Evolutionary conservation across 2,113 vertebrate genomes (phyloP), one percentile per base, ranked within the genome.

Genomic region (Gadus chalcogrammus): DNA sequence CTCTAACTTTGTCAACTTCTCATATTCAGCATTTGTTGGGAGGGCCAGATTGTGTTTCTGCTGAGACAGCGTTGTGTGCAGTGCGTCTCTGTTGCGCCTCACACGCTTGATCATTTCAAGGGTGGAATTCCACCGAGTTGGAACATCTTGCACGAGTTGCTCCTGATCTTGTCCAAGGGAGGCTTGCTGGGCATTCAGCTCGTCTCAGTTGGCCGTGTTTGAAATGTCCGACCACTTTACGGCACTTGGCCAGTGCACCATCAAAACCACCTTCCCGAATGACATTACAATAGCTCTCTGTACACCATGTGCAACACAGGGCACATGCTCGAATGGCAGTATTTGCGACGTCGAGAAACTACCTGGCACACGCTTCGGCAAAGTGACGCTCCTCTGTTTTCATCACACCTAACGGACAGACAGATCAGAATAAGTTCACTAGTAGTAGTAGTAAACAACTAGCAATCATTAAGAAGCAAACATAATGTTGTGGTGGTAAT

Each of bases 321-420:
- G 53, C 64, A 73, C 13, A 18, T 73, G 71, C 35, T 73, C 64
- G 18, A 66, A 73, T 35, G 59, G 55, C n/a, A 73, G 65, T 18
- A 5, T 5, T 5, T 20, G 35, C 42, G 9, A 71, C 31, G 15
- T 61, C 17, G 16, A 48, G 18, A 27, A 62, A 62, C 69, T 62
- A 20, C 15, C 42, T 27, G 12, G 61, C 52, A 24, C 61, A 63
- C 28, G 61, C 61, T 24, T 63, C 61, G 20, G 61, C 61, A 1
- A 55, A 55, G 16, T 3, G 53, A 20, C 20, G 20, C 20, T 20
- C 20, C 20, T 20, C 20, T 20, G 20, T 20, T 20, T 20, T 20
- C 20, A 20, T 20, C 20, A 20, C 20, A 20, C 20, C 20, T 20
- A 20, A 20, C 20, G 20, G 20, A 20, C 20, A 20, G 20, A 20